A percentile compares a stretch with the other conserved stretches of the same genome.
Evolutionary conservation across 2,888 invertebrate species (phyloP).

Genomic region (Fabriciana adippe): DNA sequence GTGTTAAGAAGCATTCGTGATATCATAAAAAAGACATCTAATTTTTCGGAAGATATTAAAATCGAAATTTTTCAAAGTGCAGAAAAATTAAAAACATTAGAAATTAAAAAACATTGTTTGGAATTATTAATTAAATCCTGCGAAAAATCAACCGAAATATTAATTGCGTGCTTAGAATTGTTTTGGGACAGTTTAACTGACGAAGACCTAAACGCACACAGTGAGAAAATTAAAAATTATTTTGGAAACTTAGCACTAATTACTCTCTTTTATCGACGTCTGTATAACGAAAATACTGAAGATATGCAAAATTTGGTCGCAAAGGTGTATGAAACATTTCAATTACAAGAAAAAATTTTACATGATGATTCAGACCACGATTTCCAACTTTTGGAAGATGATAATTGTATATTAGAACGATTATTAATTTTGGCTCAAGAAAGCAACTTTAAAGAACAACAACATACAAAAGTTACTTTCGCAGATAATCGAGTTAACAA

Average conservation of each 20-base stretch:
- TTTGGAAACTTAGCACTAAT: slow-evolving; percentile 62
- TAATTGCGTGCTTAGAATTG: slow-evolving; percentile 75
- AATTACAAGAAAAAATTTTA: slow-evolving; percentile 43
- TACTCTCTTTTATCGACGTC: slow-evolving; percentile 64
- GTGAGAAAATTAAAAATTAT: slow-evolving; percentile 56
- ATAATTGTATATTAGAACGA: slow-evolving; percentile 84
- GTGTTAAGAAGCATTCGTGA: slow-evolving; percentile 89
- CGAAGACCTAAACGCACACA: slow-evolving; percentile 49
- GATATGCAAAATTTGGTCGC: slow-evolving; percentile 58
- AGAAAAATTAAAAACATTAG: slow-evolving; percentile 86
- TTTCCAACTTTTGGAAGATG: slow-evolving; percentile 76
- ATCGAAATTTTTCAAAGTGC: slow-evolving; percentile 82
- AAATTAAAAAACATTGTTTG: slow-evolving; percentile 86
- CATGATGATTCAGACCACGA: slow-evolving; percentile 32
- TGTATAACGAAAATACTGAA: slow-evolving; percentile 58
- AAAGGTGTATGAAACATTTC: slow-evolving; percentile 53
- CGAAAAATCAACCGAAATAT: slow-evolving; percentile 83
- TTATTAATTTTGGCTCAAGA: slow-evolving; percentile 83
- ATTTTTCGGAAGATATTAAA: slow-evolving; percentile 73
- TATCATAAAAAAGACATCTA: slow-evolving; percentile 82
- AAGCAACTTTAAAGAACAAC: slow-evolving; percentile 65
- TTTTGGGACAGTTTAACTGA: slow-evolving; percentile 68
- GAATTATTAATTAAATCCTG: slow-evolving; percentile 87
- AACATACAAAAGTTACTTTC: slow-evolving; percentile 81
- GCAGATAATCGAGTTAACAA: slow-evolving; percentile 72